A percentile compares a stretch with the other conserved stretches of the same genome.
Conservation (phyloP, 2,888 invertebrate species). For the Cerastis rubricosa region DNA sequence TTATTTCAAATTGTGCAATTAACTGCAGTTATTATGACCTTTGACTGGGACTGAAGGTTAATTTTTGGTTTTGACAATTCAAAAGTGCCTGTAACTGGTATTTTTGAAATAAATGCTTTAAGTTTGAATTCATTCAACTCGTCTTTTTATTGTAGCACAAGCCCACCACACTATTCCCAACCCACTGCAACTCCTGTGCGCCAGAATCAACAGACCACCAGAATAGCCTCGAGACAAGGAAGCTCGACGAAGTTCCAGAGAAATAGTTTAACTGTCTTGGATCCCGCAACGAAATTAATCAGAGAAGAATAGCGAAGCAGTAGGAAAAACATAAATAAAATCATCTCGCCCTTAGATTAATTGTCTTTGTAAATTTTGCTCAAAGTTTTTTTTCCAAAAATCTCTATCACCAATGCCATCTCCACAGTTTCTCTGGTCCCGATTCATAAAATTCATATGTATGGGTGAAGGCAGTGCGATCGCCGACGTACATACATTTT, state of each 20-base stretch:
- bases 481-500: slow-evolving; percentile 84
- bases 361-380: not conserved
- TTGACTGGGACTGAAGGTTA: not conserved
- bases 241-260: no score
- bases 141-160: no score
- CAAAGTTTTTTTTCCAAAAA: slow-evolving; percentile 17
- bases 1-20: not conserved
- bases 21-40: not conserved
- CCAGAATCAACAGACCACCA: no score
- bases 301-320: no score
- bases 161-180: no score
- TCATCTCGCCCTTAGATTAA: not conserved
- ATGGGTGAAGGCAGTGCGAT: slow-evolving; percentile 84
- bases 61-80: not conserved
- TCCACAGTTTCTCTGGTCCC: slow-evolving; percentile 72
- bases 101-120: not conserved
- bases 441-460: slow-evolving; percentile 90
- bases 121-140: not conserved
- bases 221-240: no score
- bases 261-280: no score
- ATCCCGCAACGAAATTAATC: no score
- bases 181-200: no score
- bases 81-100: not conserved
- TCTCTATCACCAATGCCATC: slow-evolving; percentile 52
- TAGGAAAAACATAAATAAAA: no score